Percentiles rank a stretch among this genome's conserved stretches.
phyloP scores from a whole-genome alignment of 1,140 invertebrate species.

The Pseudomyrmex pallidus region DNA sequence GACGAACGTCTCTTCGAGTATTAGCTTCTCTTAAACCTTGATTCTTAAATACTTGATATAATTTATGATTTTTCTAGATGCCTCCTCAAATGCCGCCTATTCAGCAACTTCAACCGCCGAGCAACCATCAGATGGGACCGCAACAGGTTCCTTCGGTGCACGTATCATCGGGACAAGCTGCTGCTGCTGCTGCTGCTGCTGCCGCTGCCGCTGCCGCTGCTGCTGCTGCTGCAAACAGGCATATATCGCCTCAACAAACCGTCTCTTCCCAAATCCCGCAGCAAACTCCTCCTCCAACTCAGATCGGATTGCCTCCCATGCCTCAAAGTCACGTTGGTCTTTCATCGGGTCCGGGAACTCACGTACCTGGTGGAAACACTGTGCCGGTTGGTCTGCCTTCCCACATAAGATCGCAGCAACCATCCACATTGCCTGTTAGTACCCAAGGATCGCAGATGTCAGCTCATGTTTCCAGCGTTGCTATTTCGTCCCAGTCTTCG shows the following conservation, averaged over 20 bases:
- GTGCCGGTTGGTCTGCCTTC: conserved; percentile 56
- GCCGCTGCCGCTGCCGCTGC: too few species aligned
- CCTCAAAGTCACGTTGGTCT: conserved; percentile 59
- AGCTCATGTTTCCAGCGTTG: conserved; percentile 55
- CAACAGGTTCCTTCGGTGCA: conserved; percentile 68
- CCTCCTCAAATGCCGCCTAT: conserved; percentile 71
- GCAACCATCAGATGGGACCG: conserved; percentile 69
- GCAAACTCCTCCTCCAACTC: conserved; percentile 52
- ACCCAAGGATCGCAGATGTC: conserved; percentile 62
- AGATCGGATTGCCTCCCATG: conserved; percentile 65
- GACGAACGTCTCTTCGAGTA: neutral
- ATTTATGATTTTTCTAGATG: conserved; percentile 57
- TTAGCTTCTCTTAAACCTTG: too few species aligned
- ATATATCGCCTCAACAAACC: conserved; percentile 65
- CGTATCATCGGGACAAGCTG: conserved; percentile 56
- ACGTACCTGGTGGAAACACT: conserved; percentile 34
- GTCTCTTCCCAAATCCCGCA: conserved; percentile 52
- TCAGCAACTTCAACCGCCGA: conserved; percentile 70
- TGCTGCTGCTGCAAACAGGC: conserved; percentile 23
- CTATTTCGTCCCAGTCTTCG: conserved; percentile 63
- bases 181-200: neutral
- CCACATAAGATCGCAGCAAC: conserved; percentile 65
- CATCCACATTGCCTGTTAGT: conserved; percentile 46
- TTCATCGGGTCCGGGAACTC: conserved; percentile 46
- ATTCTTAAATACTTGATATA: neutral